A percentile compares a stretch with the other conserved stretches of the same genome.
Conservation (phyloP, 2,113 vertebrate species). For the Pachyramphus minor region DNA sequence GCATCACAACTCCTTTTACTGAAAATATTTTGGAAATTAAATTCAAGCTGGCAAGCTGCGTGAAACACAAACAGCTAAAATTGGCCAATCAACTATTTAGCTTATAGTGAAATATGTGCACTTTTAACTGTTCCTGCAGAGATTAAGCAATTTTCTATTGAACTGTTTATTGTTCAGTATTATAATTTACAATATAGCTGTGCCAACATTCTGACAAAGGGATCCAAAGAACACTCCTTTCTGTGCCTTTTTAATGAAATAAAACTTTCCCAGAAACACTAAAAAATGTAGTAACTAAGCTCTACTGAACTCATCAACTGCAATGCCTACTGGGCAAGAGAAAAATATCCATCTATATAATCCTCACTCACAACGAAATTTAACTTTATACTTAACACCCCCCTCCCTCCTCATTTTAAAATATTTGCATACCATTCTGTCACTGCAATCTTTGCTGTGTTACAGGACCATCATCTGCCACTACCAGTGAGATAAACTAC, state of each 20-base stretch:
- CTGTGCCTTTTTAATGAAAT: not conserved
- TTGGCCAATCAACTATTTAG: not conserved
- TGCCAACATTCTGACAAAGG: not conserved
- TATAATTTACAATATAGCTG: not conserved
- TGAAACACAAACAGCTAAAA: not conserved
- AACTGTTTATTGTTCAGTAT: not conserved
- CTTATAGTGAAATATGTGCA: not conserved
- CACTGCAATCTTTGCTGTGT: not conserved
- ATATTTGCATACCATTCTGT: not conserved
- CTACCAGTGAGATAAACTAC: conserved; percentile 22
- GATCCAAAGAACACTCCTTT: not conserved
- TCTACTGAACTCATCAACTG: not conserved
- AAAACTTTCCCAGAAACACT: not conserved
- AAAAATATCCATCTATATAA: not conserved
- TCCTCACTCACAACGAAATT: not conserved
- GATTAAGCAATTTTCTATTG: not conserved
- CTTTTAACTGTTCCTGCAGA: not conserved
- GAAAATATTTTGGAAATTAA: conserved; percentile 13
- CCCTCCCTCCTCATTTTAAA: not conserved
- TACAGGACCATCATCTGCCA: not conserved
- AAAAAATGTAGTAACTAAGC: not conserved
- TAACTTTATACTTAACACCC: not conserved
- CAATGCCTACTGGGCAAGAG: not conserved
- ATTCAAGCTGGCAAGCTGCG: not conserved
- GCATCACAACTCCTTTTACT: not conserved